phyloP scores from a whole-genome alignment of 2,113 vertebrate genomes.

The Condylura cristata region DNA sequence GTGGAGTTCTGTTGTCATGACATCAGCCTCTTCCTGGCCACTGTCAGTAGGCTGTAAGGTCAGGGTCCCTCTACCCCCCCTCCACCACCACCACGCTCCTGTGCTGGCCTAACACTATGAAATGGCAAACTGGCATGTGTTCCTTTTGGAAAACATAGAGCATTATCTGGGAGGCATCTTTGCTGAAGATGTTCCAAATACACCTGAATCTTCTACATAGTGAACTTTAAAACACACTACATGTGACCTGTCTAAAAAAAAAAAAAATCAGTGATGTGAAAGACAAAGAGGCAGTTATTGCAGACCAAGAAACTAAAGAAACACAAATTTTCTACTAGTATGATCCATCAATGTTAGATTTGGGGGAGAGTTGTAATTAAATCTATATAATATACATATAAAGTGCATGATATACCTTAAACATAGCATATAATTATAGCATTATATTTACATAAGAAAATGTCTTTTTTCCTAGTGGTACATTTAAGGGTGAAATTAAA shows the following conservation, averaged over 20 bases:
- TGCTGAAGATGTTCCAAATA: background rate
- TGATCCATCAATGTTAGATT: no score
- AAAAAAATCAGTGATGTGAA: background rate
- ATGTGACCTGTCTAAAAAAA: background rate
- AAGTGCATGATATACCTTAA: background rate
- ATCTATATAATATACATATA: no score
- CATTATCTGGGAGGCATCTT: background rate
- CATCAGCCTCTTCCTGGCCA: no score
- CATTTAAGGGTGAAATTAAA: background rate
- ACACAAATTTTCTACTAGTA: background rate
- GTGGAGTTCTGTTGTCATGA: no score
- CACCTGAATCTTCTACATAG: background rate
- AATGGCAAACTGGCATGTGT: background rate
- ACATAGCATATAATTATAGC: background rate
- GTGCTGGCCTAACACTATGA: no score
- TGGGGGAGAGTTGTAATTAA: no score
- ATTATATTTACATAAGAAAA: background rate
- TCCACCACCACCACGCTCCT: no score
- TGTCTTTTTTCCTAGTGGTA: background rate
- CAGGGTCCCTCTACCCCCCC: no score
- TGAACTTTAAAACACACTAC: background rate
- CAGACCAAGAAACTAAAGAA: background rate
- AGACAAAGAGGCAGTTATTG: fast-evolving
- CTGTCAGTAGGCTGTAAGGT: no score
- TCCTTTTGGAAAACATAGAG: background rate